phyloP scores from a whole-genome alignment of 2,797 vertebrate genomes.

The Falco peregrinus region DNA sequence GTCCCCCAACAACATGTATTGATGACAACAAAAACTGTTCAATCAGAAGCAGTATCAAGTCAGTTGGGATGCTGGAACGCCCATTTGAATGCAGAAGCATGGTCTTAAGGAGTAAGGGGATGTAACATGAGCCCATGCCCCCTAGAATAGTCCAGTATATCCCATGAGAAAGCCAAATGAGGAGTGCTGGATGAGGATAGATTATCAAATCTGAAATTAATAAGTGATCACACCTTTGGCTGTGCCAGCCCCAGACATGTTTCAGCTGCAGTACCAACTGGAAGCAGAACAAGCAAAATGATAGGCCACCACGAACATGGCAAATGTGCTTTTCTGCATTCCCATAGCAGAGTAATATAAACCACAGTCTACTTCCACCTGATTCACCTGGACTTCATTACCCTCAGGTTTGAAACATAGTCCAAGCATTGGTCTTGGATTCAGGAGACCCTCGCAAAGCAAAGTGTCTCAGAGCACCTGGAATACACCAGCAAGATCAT shows the following conservation, averaged over 20 bases:
- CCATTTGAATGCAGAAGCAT: not conserved
- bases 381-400: not conserved
- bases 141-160: not conserved
- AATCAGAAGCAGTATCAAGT: not conserved
- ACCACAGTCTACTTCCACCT: not conserved
- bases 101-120: not conserved
- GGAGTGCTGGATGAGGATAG: not conserved
- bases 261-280: not conserved
- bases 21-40: not conserved
- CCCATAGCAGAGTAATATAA: not conserved
- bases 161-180: not conserved
- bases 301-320: not conserved
- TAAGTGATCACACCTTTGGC: not conserved
- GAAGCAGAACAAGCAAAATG: not conserved
- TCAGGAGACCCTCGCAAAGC: not conserved
- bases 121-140: not conserved
- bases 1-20: not conserved
- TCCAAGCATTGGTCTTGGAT: not conserved
- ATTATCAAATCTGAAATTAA: not conserved
- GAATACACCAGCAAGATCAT: not conserved
- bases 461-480: not conserved
- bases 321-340: not conserved
- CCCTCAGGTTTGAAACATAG: not conserved
- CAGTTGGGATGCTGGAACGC: not conserved
- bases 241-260: not conserved